Evolutionary conservation across 2,113 vertebrate genomes (phyloP), one percentile per base, ranked within the genome.

Genomic region (Amia ocellicauda): DNA sequence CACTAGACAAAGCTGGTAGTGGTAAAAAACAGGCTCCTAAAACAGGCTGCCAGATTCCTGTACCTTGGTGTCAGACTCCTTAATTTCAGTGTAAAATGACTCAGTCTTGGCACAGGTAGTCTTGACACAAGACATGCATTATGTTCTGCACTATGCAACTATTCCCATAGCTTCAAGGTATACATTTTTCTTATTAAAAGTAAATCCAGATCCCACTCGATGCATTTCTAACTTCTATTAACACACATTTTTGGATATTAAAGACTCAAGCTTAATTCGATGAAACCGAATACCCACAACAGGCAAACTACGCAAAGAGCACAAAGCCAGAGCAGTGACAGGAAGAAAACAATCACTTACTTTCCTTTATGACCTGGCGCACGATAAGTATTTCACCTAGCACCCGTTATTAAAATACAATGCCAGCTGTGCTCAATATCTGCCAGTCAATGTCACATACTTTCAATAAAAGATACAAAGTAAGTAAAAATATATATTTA

Each of bases 231-330:
- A 70, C 67, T 64, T 62, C 58, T 72, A 73, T 74, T 45, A 76
- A 73, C 70, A 79, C 50, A 54, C 61, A 66, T 68, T 73, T 80
- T 79, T 45, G 68, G 61, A 66, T 83, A 76, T 73, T 60, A 58
- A 60, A 54, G 67, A 63, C 61, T 58, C 69, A 71, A 64, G 67
- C 62, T 58, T 53, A 76, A 64, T 62, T 28, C 19, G 10, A 5
- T 17, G 85, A 77, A 83, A 86, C 56, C 59, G 64, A 71, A 82
- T 79, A 77, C 79, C 67, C 81, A 74, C 77, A 50, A 14, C 63
- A 78, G 78, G 75, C 67, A 69, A n/a, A 54, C 10, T 1, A 45
- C 26, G 1, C 40, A 54, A 24, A 26, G 22, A 43, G 62, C 65
- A 64, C 58, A 5, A 72, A 20, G 17, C 56, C 59, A 40, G 23